Conservation (phyloP, 2,113 vertebrate genomes). For the Pholis gunnellus region DNA sequence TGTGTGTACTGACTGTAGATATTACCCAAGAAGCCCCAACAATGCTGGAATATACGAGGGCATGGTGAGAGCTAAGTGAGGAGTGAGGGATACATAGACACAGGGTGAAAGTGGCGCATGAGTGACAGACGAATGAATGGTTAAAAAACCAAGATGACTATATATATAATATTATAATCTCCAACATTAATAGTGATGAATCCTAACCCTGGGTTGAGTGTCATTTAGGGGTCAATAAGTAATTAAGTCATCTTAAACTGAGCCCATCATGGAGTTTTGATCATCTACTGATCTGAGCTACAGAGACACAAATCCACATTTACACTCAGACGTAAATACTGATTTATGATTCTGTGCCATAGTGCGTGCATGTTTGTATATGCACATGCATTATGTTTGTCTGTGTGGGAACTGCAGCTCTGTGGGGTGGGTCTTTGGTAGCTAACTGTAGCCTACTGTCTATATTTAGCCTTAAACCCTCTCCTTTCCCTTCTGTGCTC, state of each 20-base stretch:
- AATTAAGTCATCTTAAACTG: constrained; percentile 36
- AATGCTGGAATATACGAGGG: constrained; percentile 62
- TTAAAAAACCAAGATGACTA: constrained; percentile 20
- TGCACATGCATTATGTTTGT: constrained; percentile 24
- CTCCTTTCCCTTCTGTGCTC: constrained; percentile 62
- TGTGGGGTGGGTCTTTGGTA: constrained; percentile 74
- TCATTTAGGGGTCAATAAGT: constrained; percentile 57
- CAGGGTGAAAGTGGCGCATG: constrained; percentile 18
- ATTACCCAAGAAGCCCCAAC: constrained; percentile 65
- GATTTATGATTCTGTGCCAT: constrained; percentile 24
- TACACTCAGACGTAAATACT: not conserved
- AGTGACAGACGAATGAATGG: constrained; percentile 13
- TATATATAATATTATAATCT: constrained; percentile 14
- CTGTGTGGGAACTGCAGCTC: constrained; percentile 58
- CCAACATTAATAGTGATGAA: constrained; percentile 23
- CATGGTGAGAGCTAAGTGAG: constrained; percentile 40
- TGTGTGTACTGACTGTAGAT: constrained; percentile 72
- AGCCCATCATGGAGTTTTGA: constrained; percentile 27
- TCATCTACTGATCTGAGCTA: constrained; percentile 26
- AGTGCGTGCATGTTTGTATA: constrained; percentile 30
- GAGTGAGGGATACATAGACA: constrained; percentile 24
- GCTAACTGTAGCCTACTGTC: constrained; percentile 79
- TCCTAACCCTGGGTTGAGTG: constrained; percentile 26
- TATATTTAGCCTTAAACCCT: constrained; percentile 84
- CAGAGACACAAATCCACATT: constrained; percentile 12